Conservation (phyloP, 2,113 vertebrate genomes). For the Polypterus senegalus region DNA sequence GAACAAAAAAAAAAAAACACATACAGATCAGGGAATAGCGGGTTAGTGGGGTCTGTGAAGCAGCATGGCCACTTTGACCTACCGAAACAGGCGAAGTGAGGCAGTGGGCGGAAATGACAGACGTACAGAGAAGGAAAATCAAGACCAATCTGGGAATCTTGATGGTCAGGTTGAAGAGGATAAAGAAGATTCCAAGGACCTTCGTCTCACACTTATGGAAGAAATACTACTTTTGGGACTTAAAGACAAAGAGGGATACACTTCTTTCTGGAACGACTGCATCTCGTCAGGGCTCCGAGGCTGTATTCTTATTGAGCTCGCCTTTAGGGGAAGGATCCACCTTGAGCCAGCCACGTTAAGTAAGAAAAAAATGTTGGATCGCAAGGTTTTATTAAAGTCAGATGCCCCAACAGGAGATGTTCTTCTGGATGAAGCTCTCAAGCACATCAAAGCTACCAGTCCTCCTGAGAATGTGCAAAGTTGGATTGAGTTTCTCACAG, state of each 20-base stretch:
- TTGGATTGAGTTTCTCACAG: conserved; percentile 72
- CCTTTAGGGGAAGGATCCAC: conserved; percentile 49
- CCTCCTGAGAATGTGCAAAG: conserved; percentile 53
- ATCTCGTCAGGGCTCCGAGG: conserved; percentile 66
- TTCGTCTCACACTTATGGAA: conserved; percentile 71
- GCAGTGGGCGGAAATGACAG: conserved; percentile 32
- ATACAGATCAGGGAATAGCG: too few relatives aligned
- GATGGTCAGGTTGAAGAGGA: conserved; percentile 27
- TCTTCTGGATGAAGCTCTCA: conserved; percentile 63
- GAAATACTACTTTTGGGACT: conserved; percentile 68
- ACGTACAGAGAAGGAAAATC: conserved; percentile 24
- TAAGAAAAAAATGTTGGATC: conserved; percentile 54
- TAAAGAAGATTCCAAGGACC: conserved; percentile 46
- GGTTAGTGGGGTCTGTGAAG: background rate
- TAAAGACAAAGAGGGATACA: conserved; percentile 75
- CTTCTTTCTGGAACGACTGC: conserved; percentile 76
- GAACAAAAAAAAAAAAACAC: too few relatives aligned
- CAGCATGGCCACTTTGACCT: conserved; percentile 62
- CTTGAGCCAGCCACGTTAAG: conserved; percentile 50
- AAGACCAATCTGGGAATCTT: conserved; percentile 25
- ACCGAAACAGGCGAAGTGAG: conserved; percentile 33
- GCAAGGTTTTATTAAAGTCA: conserved; percentile 62
- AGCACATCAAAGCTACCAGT: conserved; percentile 64
- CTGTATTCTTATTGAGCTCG: conserved; percentile 60
- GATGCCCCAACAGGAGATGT: conserved; percentile 57